Evolutionary conservation across 92 coral and sea anemone genomes (phyloP), one percentile per base, ranked within the genome.

Genomic region (Heteractis magnifica): DNA sequence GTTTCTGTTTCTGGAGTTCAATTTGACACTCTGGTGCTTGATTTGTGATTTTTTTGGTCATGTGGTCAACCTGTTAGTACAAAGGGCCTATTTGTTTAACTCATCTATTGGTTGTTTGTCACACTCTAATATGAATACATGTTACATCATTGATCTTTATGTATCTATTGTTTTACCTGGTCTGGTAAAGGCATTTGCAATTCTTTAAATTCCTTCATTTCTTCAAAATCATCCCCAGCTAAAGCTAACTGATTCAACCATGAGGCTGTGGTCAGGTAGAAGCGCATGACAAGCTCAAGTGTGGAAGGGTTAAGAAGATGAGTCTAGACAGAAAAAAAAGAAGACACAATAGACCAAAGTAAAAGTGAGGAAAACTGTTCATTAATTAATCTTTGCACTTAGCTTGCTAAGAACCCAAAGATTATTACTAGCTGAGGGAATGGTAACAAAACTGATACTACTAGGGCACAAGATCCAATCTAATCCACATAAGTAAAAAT

Each of bases 211-310:
- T 56, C 85, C 13, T 92, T 89, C 94, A 96, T 90, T 41, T 92
- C 94, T 51, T 89, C 86, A 81, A 90, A 93, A 68, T 85, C 87
- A 76, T 96, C 99, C 50, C 98, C 98, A 70, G 99, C 97, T 52
- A 96, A 82, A 41, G 98, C 97, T 49, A 96, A 44, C 68, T 96
- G 99, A 82, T 94, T 95, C 51, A 96, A 85, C 99, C 99, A 96
- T 1, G 99, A 94, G 41, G 98, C 98, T 14, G 98, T 85, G 8
- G 95, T 97, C 51, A 94, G 80, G 86, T 90, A 96, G 85, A 96
- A 96, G 21, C 84, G 84, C 78, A 96, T 82, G 4, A 89, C 86
- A 51, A 95, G 94, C 79, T 92, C 98, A 65, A 88, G 86, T 83
- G 94, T 52, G 26, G 90, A 77, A 26, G 98, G 98, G 56, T 94